Evolutionary conservation across 2,888 invertebrate species (phyloP), one percentile per base, ranked within the genome.

Genomic region (Salpingus planirostris): DNA sequence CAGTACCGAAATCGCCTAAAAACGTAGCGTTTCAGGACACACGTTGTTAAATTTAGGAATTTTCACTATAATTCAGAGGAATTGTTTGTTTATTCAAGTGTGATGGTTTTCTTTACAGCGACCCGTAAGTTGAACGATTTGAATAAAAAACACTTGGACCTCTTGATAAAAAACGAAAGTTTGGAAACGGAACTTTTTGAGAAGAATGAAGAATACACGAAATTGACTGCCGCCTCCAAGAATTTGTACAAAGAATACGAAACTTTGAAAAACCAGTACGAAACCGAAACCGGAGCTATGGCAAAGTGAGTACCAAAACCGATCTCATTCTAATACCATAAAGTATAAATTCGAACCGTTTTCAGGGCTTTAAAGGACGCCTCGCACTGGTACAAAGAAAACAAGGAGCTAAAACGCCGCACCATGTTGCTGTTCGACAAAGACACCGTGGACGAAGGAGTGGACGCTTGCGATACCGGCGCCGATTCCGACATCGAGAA

Each of bases 351-450:
- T n/a, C n/a, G n/a, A n/a, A n/a, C n/a, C n/a, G n/a, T 26, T 46
- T 38, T 36, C 30, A 76, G 79, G 67, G 78, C 79, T 28, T 71
- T 80, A 68, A 75, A 76, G 39, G 78, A 78, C 36, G 79, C 80
- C 0, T 71, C 74, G 1, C 70, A 81, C 65, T 84, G 83, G 82
- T 83, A 83, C 66, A 77, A 78, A 40, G 80, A 83, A 64, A 83
- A 83, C 55, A 76, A 80, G 37, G 75, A 76, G 51, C 59, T 84
- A 29, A 80, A 82, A 59, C 62, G 84, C 10, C 70, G 74, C 43
- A 82, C 81, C 40, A 72, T 78, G 1, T 72, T 74, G 14, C 62
- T 82, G 21, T 55, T 77, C 36, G 78, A 78, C 43, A 73, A 73
- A 24, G 68, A 70, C 43, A 59, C 68, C 31, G 61, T 76, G n/a